Percentiles rank a stretch among this genome's conserved stretches.
Conservation (phyloP, 2,113 vertebrate species). For the Xiphophorus couchianus region DNA sequence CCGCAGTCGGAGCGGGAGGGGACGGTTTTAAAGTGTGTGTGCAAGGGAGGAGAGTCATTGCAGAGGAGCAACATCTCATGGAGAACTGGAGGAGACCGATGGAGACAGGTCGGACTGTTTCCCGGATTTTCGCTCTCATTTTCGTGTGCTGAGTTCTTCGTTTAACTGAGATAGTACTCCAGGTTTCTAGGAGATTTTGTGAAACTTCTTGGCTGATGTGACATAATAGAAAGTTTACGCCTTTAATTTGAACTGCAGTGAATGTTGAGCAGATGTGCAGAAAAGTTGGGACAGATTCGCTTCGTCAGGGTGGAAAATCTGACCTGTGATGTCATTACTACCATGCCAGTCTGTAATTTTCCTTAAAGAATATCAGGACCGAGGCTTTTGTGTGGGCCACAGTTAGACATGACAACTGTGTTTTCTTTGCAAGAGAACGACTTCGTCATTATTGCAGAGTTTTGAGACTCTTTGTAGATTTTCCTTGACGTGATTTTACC, state of each 20-base stretch:
- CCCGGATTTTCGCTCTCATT: constrained; percentile 8
- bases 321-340: constrained; percentile 20
- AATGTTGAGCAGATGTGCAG: constrained; percentile 61
- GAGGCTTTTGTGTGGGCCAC: not conserved
- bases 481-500: constrained; percentile 8
- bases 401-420: constrained; percentile 6
- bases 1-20: constrained; percentile 24
- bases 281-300: constrained; percentile 43
- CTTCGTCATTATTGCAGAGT: not conserved
- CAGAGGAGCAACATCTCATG: constrained; percentile 59
- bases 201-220: constrained; percentile 9
- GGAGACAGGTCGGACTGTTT: constrained; percentile 62
- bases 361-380: constrained; percentile 20
- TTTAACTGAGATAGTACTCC: not conserved
- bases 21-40: constrained; percentile 47
- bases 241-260: constrained; percentile 26
- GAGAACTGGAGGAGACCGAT: constrained; percentile 56
- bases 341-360: constrained; percentile 18
- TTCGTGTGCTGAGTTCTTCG: not conserved
- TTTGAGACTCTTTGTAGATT: not conserved
- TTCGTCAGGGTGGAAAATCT: constrained; percentile 51
- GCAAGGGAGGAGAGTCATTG: constrained; percentile 45
- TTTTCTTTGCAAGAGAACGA: constrained; percentile 14
- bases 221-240: constrained; percentile 10
- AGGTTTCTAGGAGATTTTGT: not conserved